Percentiles rank a stretch among this genome's conserved stretches.
phyloP scores from a whole-genome alignment of 2,797 vertebrate species.

The Mus caroli region DNA sequence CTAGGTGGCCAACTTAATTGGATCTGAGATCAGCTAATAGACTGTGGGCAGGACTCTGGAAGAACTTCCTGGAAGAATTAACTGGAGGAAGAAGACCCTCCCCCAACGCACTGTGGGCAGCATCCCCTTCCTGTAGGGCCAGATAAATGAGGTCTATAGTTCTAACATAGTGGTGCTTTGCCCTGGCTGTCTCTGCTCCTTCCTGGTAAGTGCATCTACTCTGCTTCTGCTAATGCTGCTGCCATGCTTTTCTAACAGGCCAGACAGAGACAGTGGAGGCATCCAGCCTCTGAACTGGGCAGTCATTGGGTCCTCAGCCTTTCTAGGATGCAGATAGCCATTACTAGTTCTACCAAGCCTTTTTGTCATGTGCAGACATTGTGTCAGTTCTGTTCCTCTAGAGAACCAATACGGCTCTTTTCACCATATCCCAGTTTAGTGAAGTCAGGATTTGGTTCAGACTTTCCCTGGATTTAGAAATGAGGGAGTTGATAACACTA shows the following conservation, averaged over 20 bases:
- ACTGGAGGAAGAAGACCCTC: not conserved
- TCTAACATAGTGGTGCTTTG: not conserved
- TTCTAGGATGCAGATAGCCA: not conserved
- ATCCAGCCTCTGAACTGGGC: not conserved
- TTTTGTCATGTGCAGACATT: not conserved
- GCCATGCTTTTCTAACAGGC: not conserved
- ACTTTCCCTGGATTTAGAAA: not conserved
- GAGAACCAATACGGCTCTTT: not conserved
- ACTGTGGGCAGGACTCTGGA: not conserved
- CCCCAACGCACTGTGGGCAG: rapidly evolving
- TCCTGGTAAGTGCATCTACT: not conserved
- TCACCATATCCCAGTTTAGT: not conserved
- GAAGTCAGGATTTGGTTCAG: not conserved
- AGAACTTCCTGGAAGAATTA: not conserved
- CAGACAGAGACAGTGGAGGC: not conserved
- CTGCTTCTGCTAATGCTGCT: not conserved
- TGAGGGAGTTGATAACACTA: too few relatives aligned
- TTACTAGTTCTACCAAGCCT: not conserved
- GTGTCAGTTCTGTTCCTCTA: not conserved
- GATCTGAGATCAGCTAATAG: not conserved
- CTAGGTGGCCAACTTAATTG: not conserved
- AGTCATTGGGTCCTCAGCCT: not conserved
- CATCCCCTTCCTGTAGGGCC: not conserved
- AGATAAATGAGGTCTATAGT: not conserved
- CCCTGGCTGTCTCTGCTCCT: not conserved